These are phyloP conservation scores for Delia radicum DNA, from an alignment of 1,140 invertebrate species.

Conservation along the genomic window DNA sequence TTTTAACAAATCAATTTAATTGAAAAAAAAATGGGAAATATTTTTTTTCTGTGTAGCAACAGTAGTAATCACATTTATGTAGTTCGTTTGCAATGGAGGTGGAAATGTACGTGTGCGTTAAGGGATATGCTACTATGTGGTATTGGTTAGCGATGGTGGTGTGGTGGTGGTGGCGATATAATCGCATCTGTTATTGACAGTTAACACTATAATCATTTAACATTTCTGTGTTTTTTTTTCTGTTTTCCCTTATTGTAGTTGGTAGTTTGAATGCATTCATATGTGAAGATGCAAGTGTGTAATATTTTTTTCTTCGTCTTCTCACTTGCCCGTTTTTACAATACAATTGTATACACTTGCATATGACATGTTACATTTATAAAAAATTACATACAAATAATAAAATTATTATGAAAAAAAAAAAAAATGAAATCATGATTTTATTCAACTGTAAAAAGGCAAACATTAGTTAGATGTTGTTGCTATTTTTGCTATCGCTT, in stretches of 20 bases:
- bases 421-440: slow-evolving; percentile 12
- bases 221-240: not conserved
- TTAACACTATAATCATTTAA: slow-evolving; percentile 24
- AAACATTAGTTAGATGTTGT: not conserved
- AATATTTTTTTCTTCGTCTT: not conserved
- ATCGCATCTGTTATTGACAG: slow-evolving; percentile 20
- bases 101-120: not conserved
- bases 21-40: too few species aligned
- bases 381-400: not conserved
- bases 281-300: not conserved
- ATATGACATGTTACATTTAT: slow-evolving; percentile 19
- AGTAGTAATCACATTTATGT: slow-evolving; percentile 6
- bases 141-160: not conserved
- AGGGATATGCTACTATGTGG: not conserved
- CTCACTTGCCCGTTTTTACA: not conserved
- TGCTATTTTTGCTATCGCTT: too few species aligned
- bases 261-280: not conserved
- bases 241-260: not conserved
- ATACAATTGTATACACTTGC: not conserved
- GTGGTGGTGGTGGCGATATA: slow-evolving; percentile 2
- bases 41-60: too few species aligned
- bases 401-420: not conserved
- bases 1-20: too few species aligned
- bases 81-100: not conserved
- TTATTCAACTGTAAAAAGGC: slow-evolving; percentile 15